Percentiles rank a stretch among this genome's conserved stretches.
These are phyloP conservation scores for Willisornis vidua DNA, from an alignment of 2,113 vertebrate species.

Conservation along the genomic window DNA sequence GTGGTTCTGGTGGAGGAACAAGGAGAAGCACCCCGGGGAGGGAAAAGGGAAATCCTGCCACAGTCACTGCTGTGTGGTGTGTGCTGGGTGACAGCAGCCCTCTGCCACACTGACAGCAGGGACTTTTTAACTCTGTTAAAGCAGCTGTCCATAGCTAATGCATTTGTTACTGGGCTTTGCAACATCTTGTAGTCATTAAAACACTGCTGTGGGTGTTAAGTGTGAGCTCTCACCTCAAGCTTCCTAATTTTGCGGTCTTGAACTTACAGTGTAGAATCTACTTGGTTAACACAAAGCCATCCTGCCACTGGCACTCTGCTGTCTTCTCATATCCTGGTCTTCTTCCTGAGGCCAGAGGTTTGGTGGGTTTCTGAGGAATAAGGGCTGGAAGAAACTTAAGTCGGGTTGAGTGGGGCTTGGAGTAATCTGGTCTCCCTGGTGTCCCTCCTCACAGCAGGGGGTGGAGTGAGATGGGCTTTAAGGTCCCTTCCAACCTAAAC, in stretches of 20 bases:
- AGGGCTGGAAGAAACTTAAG: neutral
- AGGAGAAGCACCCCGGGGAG: neutral
- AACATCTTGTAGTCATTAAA: neutral
- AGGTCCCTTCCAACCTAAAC: neutral
- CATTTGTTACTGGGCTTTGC: neutral
- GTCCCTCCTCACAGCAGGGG: neutral
- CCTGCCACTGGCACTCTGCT: neutral
- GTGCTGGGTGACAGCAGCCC: neutral
- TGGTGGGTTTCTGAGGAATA: neutral
- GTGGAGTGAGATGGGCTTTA: neutral
- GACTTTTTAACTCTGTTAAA: neutral
- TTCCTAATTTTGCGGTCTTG: neutral
- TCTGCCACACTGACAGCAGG: neutral
- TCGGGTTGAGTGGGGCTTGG: neutral
- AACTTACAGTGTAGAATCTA: neutral
- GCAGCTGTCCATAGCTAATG: accelerated
- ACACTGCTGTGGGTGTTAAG: neutral
- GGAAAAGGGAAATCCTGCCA: neutral
- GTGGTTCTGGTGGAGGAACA: neutral
- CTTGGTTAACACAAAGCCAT: neutral
- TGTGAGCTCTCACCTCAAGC: neutral
- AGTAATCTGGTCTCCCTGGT: too few species aligned
- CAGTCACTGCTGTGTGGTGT: accelerated
- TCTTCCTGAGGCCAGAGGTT: neutral
- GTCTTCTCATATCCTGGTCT: accelerated